Evolutionary conservation across 2,888 invertebrate species (phyloP).

Genomic region (Didymodactylos carnosus): DNA sequence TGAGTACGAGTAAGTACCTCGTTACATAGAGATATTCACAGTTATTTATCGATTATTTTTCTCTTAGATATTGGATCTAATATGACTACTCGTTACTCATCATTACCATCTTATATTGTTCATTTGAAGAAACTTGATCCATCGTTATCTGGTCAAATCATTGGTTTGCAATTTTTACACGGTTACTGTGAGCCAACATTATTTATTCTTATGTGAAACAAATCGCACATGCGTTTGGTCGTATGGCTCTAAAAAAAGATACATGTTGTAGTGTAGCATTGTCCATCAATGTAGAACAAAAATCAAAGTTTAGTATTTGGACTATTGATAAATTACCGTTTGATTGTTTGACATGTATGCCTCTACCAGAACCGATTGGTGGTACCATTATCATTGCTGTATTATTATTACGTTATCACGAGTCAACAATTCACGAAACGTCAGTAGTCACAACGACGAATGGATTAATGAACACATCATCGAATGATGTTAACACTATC

Average conservation of each 20-base stretch:
- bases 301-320: conserved; percentile 94
- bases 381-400: conserved; percentile 81
- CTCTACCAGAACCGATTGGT: conserved; percentile 70
- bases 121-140: conserved; percentile 52
- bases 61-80: background rate
- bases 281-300: conserved; percentile 79
- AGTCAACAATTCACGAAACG: background rate
- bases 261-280: conserved; percentile 88
- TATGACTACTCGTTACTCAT: background rate
- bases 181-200: conserved; percentile 97
- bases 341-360: conserved; percentile 60
- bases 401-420: no score
- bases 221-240: conserved; percentile 73
- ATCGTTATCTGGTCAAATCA: conserved; percentile 69
- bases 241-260: conserved; percentile 49
- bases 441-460: background rate
- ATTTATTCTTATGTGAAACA: conserved; percentile 76
- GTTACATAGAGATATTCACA: no score
- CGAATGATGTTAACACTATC: no score
- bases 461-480: no score
- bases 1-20: background rate
- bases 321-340: conserved; percentile 75
- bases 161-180: conserved; percentile 86
- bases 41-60: background rate
- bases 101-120: conserved; percentile 25